Evolutionary conservation across 2,113 vertebrate species (phyloP).

Genomic region (Axis porcinus): DNA sequence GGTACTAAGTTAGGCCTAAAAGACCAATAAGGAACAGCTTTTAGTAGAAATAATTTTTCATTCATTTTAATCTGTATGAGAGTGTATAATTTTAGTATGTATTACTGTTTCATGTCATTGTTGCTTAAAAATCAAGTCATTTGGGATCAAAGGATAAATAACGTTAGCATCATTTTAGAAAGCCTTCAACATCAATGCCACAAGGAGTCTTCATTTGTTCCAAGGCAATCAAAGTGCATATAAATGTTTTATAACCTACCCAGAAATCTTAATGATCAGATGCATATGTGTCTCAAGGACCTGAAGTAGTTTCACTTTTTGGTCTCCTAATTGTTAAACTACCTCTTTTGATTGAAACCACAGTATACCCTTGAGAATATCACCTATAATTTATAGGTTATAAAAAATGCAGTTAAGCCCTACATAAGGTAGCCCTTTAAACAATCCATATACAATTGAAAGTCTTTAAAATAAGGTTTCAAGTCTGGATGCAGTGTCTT

Average conservation of each 20-base stretch:
- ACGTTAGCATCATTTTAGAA: neutral
- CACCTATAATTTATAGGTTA: conserved; percentile 43
- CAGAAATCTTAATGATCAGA: conserved; percentile 40
- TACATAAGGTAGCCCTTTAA: neutral
- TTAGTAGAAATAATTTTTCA: neutral
- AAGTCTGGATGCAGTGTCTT: neutral
- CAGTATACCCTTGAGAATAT: conserved; percentile 25
- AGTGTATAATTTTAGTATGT: neutral
- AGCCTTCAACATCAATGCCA: neutral
- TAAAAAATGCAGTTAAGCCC: conserved; percentile 36
- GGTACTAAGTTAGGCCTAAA: neutral
- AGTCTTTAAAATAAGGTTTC: neutral
- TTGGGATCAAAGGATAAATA: conserved; percentile 17
- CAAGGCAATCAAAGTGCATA: neutral
- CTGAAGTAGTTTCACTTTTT: conserved; percentile 19
- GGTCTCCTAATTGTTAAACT: conserved; percentile 26
- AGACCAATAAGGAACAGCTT: neutral
- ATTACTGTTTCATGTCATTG: neutral
- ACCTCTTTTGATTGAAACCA: conserved; percentile 34
- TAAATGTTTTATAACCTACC: conserved; percentile 41
- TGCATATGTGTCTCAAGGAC: conserved; percentile 34
- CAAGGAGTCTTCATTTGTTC: conserved; percentile 19
- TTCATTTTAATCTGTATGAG: neutral
- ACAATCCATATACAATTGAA: neutral
- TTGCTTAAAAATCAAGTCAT: conserved; percentile 5